A percentile compares a stretch with the other conserved stretches of the same genome.
phyloP scores from a whole-genome alignment of 2,888 invertebrate genomes.

The Pseudanteris insignis region DNA sequence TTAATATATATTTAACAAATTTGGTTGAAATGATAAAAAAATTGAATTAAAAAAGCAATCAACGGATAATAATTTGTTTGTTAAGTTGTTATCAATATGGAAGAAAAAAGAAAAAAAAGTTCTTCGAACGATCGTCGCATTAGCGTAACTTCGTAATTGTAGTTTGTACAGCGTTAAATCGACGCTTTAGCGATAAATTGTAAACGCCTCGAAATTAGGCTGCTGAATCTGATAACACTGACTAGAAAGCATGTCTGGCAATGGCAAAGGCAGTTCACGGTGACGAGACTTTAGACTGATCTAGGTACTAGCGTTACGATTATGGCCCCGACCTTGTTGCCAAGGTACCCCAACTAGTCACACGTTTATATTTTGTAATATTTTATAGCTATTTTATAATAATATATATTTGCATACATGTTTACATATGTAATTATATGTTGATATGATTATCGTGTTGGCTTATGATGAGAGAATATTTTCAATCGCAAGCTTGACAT shows the following conservation, averaged over 20 bases:
- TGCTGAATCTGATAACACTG: slow-evolving; percentile 37
- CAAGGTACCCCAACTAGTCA: slow-evolving; percentile 54
- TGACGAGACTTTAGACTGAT: slow-evolving; percentile 67
- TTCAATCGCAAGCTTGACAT: no score
- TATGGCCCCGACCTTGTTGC: slow-evolving; percentile 57
- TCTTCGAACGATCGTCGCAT: slow-evolving; percentile 7
- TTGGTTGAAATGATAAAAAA: no score
- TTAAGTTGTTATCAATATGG: no score
- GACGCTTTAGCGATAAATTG: slow-evolving; percentile 22
- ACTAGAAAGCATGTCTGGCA: slow-evolving; percentile 48
- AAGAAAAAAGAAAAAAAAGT: background rate
- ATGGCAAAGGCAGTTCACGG: slow-evolving; percentile 65
- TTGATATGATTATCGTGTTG: no score
- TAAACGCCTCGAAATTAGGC: no score
- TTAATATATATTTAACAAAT: no score
- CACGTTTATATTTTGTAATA: slow-evolving; percentile 7
- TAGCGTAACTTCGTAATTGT: slow-evolving; percentile 1
- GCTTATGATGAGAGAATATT: no score
- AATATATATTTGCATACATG: slow-evolving; percentile 5
- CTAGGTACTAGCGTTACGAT: slow-evolving; percentile 65
- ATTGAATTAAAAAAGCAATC: no score
- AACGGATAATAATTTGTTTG: no score
- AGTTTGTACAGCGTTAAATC: slow-evolving; percentile 15
- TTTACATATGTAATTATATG: slow-evolving; percentile 21
- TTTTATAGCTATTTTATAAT: background rate